Conservation (phyloP, 2,113 vertebrate species). For the Coturnix japonica region DNA sequence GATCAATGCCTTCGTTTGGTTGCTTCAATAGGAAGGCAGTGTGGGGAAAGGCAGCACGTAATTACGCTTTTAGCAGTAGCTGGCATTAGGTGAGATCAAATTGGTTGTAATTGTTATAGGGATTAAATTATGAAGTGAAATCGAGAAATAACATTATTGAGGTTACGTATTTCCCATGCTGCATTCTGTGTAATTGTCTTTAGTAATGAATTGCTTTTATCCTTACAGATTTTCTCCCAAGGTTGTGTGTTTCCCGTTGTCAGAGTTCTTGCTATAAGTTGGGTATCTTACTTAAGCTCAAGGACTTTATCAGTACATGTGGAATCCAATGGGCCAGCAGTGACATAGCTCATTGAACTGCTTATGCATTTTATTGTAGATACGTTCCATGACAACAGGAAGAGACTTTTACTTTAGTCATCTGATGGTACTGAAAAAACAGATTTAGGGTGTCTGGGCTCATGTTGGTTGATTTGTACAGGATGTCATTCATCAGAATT, state of each 20-base stretch:
- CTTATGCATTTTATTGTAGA: background rate
- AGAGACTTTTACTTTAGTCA: background rate
- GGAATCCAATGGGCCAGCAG: background rate
- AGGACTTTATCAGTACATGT: background rate
- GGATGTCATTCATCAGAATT: background rate
- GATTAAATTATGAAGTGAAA: background rate
- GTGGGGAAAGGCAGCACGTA: background rate
- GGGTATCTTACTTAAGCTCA: background rate
- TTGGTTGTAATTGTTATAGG: too few species aligned
- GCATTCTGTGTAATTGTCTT: background rate
- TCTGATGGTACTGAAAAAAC: background rate
- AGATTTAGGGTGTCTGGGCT: background rate
- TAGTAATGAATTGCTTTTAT: background rate
- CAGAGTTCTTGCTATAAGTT: rapidly evolving
- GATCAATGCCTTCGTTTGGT: background rate
- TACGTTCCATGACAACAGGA: background rate
- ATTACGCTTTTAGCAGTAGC: background rate
- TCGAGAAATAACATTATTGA: background rate
- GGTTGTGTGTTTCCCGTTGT: background rate
- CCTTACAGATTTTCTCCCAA: background rate
- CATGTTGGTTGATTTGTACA: background rate
- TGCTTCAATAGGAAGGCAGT: background rate
- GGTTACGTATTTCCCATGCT: background rate
- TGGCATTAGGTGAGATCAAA: background rate
- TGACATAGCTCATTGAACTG: background rate